These are phyloP conservation scores for Hemibagrus wyckioides DNA, from an alignment of 2,113 vertebrate species.

Conservation along the genomic window DNA sequence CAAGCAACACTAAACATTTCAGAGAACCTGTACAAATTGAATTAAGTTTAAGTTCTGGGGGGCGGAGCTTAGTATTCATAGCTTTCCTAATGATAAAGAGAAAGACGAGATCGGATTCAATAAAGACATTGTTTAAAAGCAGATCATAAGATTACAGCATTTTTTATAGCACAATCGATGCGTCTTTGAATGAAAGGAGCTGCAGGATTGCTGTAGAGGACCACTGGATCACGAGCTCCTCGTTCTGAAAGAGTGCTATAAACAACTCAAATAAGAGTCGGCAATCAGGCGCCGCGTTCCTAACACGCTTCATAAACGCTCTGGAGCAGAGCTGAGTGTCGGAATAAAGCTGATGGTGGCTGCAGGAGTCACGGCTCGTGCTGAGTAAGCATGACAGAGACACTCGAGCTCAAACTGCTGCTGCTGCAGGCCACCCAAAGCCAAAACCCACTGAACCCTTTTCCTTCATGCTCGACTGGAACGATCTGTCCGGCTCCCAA, in stretches of 20 bases:
- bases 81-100: neutral
- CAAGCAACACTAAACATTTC: neutral
- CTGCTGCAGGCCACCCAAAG: slow-evolving; percentile 32
- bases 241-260: neutral
- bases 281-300: neutral
- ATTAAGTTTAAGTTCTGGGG: neutral
- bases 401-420: slow-evolving; percentile 21
- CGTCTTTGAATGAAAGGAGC: neutral
- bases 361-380: slow-evolving; percentile 27
- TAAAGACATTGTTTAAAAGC: neutral
- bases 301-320: neutral
- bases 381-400: slow-evolving; percentile 46
- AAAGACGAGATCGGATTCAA: neutral
- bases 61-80: neutral
- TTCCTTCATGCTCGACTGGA: neutral
- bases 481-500: neutral
- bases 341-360: slow-evolving; percentile 11
- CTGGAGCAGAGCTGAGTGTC: neutral
- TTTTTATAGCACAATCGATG: no score
- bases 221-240: neutral
- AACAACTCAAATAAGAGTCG: neutral
- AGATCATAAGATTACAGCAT: neutral
- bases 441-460: slow-evolving; percentile 19
- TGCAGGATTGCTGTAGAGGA: neutral
- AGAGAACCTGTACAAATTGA: neutral